Conservation (phyloP, 2,797 vertebrate species). For the Anguilla marmorata region DNA sequence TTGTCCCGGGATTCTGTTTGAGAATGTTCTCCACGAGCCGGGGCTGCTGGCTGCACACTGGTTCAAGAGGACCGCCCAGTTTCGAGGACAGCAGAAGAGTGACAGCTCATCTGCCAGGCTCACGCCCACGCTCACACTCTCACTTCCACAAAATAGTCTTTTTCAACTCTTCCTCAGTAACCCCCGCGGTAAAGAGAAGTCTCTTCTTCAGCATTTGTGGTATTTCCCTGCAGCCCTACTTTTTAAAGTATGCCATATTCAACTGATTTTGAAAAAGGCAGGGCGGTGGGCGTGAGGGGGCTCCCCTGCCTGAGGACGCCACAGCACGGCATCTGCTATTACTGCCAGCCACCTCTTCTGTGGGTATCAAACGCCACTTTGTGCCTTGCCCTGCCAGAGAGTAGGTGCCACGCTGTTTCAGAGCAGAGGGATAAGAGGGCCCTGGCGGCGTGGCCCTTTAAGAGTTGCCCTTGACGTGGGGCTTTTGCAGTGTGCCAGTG, state of each 20-base stretch:
- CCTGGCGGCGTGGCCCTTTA: constrained; percentile 41
- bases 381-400: constrained; percentile 44
- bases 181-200: not conserved
- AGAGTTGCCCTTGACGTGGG: constrained; percentile 44
- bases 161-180: not conserved
- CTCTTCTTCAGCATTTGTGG: not conserved
- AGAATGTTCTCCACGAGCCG: not conserved
- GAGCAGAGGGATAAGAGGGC: constrained; percentile 37
- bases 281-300: not conserved
- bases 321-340: not conserved
- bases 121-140: not conserved
- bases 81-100: not conserved
- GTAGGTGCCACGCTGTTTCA: constrained; percentile 39
- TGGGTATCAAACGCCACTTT: constrained; percentile 60
- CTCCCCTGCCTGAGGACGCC: not conserved
- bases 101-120: not conserved
- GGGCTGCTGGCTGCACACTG: not conserved
- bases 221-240: not conserved
- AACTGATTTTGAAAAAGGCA: constrained; percentile 5
- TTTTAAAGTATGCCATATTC: constrained; percentile 8
- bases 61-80: not conserved
- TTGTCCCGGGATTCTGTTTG: too few species aligned
- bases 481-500: constrained; percentile 44
- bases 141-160: not conserved
- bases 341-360: constrained; percentile 47